Conservation (phyloP, 2,888 invertebrate species). For the Bellardia bayeri region DNA sequence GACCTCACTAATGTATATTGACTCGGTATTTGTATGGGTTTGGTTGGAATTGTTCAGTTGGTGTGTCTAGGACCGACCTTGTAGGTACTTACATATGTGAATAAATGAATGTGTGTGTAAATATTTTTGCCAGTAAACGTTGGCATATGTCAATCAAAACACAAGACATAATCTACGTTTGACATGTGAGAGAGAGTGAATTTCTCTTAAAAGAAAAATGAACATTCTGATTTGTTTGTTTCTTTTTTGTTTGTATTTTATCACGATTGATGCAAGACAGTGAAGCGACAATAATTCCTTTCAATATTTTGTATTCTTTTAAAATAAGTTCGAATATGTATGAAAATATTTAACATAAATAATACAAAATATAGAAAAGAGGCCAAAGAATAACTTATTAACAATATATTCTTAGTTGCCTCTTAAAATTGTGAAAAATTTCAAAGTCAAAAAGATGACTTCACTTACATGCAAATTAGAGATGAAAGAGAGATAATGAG, state of each 20-base stretch:
- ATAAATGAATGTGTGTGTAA: conserved; percentile 19
- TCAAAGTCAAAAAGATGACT: too few species aligned
- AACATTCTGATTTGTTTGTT: not conserved
- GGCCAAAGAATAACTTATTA: too few species aligned
- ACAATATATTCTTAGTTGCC: too few species aligned
- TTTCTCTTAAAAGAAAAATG: conserved; percentile 44
- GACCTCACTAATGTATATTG: too few species aligned
- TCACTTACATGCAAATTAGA: too few species aligned
- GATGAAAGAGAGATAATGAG: too few species aligned
- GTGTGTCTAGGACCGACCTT: not conserved
- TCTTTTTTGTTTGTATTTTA: not conserved
- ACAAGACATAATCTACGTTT: conserved; percentile 67
- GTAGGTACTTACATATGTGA: conserved; percentile 5
- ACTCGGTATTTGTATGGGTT: not conserved
- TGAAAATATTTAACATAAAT: too few species aligned
- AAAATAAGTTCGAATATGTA: too few species aligned
- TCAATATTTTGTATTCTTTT: too few species aligned
- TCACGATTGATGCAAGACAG: not conserved
- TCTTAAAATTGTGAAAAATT: too few species aligned
- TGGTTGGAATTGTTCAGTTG: not conserved
- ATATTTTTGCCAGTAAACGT: conserved; percentile 48
- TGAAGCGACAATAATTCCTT: not conserved
- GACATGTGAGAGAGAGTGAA: conserved; percentile 45
- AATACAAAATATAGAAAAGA: too few species aligned
- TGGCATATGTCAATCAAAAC: conserved; percentile 75